A percentile compares a stretch with the other conserved stretches of the same genome.
phyloP scores from a whole-genome alignment of 2,888 invertebrate species.

The Tenthredo distinguenda region DNA sequence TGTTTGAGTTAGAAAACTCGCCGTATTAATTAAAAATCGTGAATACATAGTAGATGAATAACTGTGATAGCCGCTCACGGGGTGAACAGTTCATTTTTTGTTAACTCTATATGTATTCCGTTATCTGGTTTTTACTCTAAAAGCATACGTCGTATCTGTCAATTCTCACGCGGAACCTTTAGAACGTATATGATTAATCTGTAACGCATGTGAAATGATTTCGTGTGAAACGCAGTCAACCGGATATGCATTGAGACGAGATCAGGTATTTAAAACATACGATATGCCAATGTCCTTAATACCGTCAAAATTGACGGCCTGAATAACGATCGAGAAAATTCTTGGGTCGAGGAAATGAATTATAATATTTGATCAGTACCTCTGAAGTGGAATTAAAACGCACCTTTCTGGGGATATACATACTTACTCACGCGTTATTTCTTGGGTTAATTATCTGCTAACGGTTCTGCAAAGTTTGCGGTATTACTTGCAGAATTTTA shows the following conservation, averaged over 20 bases:
- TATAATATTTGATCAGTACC: constrained; percentile 8
- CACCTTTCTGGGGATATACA: neutral
- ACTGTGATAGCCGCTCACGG: neutral
- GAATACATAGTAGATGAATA: neutral
- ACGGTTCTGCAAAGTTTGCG: neutral
- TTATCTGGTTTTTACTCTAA: constrained; percentile 1
- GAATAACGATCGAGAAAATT: constrained; percentile 10
- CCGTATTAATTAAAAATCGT: neutral
- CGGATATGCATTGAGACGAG: constrained; percentile 18
- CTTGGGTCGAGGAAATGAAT: neutral
- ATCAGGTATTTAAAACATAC: constrained; percentile 28
- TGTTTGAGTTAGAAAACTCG: neutral
- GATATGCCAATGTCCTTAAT: neutral
- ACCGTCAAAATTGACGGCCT: neutral
- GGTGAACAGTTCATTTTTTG: neutral
- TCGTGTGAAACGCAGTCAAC: constrained; percentile 21
- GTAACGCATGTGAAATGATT: neutral
- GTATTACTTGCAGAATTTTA: neutral
- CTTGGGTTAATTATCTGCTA: neutral
- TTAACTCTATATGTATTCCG: neutral
- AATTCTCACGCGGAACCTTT: constrained; percentile 13
- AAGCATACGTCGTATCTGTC: neutral
- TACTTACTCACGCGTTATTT: neutral
- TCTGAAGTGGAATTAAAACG: neutral
- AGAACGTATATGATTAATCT: constrained; percentile 20